Base-by-base conservation (phyloP, 2,113 vertebrate genomes). In the Seriola aureovittata region DNA sequence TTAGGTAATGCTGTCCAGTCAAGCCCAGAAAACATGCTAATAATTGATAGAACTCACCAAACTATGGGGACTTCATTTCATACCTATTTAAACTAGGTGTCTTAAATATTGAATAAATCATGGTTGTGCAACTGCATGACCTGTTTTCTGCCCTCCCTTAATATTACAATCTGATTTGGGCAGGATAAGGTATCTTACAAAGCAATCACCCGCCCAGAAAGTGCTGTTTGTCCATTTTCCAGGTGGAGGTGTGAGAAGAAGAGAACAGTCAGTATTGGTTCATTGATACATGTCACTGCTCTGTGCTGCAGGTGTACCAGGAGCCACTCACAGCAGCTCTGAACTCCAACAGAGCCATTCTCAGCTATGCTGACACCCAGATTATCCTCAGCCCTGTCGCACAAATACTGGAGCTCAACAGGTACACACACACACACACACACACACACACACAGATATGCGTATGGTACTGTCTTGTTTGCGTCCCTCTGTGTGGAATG, bases 261-360 rank as follows among this genome's bases (percentile, higher is more conserved):
- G 5, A 60, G 11, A 48, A 52, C 10, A 60, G 16, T 62, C 17
- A 48, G 6, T 34, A 19, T 46, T 9, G n/a, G 8, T 60, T 16
- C 17, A 21, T 23, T 13, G 2, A 38, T 65, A 1, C 0, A 5
- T 79, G 44, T 66, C 4, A 8, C 1, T 23, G 2, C 13, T 58
- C 36, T 68, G 65, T 48, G n/a, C 25, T 68, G 48, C 42, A 94
- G 93, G 92, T 95, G 13, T 97, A 96, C n/a, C 90, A 84, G 2
- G 81, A 73, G 21, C 96, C 96, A 32, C 82, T 96, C 7, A 91
- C 91, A 58, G 96, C 96, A 3, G 95, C 97, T 0, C 67, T 98
- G 38, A 89, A 95, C 54, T 96, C 96, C 34, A 96, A 96, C 89
- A 91, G 95, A 76, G 94, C 96, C 19, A 96, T 98, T 48, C 80